Conservation (phyloP, 1,140 invertebrate genomes). For the Drosophila pectinifera region DNA sequence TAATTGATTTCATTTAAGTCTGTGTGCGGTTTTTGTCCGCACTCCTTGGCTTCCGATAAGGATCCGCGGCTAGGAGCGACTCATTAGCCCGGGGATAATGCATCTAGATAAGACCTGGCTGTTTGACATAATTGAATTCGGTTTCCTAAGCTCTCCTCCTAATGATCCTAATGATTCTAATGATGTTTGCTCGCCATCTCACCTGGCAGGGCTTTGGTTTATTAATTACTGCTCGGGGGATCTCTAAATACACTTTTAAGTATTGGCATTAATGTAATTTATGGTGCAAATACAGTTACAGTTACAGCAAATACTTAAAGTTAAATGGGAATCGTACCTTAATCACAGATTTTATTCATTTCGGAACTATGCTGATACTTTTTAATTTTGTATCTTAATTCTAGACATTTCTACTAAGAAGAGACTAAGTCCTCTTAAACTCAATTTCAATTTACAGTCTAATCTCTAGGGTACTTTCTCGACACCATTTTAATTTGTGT, state of each 20-base stretch:
- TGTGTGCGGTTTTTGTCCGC: conserved; percentile 25
- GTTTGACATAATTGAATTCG: conserved; percentile 79
- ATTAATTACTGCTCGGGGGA: not conserved
- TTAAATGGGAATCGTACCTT: too few relatives aligned
- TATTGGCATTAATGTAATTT: conserved; percentile 6
- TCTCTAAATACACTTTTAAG: not conserved
- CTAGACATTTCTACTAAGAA: too few relatives aligned
- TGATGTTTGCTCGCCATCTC: conserved; percentile 1
- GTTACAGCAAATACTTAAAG: too few relatives aligned
- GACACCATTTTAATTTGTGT: too few relatives aligned
- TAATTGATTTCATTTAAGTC: conserved; percentile 77
- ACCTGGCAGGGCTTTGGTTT: conserved; percentile 5
- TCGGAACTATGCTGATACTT: too few relatives aligned
- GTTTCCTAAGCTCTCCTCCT: conserved; percentile 14
- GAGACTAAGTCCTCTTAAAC: too few relatives aligned
- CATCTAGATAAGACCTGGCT: conserved; percentile 65
- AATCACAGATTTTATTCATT: too few relatives aligned
- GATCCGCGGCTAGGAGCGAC: conserved; percentile 41
- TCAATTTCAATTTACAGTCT: too few relatives aligned
- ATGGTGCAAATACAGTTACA: too few relatives aligned
- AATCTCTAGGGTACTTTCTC: too few relatives aligned
- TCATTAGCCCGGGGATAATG: conserved; percentile 76
- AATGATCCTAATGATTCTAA: conserved; percentile 51
- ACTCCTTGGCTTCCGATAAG: conserved; percentile 41
- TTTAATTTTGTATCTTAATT: too few relatives aligned